Evolutionary conservation across 2,888 invertebrate genomes (phyloP).

Genomic region (Schizotus pectinicornis): DNA sequence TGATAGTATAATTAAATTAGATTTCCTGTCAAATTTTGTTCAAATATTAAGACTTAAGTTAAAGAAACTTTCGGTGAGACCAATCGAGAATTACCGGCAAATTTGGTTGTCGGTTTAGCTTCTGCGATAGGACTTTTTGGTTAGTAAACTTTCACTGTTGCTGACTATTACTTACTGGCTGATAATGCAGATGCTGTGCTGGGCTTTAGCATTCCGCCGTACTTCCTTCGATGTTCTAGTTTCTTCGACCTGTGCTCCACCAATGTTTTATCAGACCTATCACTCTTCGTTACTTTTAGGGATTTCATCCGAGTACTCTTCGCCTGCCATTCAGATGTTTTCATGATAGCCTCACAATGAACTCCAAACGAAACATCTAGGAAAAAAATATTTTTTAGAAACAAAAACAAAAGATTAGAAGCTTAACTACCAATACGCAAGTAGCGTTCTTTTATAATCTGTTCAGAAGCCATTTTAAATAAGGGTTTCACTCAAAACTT

Average conservation of each 20-base stretch:
- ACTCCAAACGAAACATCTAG: slow-evolving; percentile 71
- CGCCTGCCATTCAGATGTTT: slow-evolving; percentile 82
- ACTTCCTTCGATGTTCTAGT: slow-evolving; percentile 61
- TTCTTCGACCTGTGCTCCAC: slow-evolving; percentile 54
- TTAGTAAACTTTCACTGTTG: too few relatives aligned
- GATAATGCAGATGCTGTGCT: slow-evolving; percentile 60
- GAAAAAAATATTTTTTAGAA: slow-evolving; percentile 26
- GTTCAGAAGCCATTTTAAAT: too few relatives aligned
- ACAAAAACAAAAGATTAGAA: neutral
- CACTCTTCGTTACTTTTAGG: slow-evolving; percentile 50
- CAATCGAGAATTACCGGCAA: too few relatives aligned
- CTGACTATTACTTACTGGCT: slow-evolving; percentile 55
- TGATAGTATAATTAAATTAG: too few relatives aligned
- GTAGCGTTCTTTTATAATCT: too few relatives aligned
- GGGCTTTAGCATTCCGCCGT: slow-evolving; percentile 60
- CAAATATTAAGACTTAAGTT: too few relatives aligned
- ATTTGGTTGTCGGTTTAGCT: too few relatives aligned
- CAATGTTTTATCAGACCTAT: slow-evolving; percentile 47
- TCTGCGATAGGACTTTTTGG: too few relatives aligned
- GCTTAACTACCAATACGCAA: neutral
- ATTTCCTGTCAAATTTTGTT: too few relatives aligned
- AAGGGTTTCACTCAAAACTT: too few relatives aligned
- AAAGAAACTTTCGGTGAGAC: too few relatives aligned
- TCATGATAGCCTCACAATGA: slow-evolving; percentile 75
- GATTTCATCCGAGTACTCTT: slow-evolving; percentile 62